phyloP scores from a whole-genome alignment of 2,113 vertebrate genomes.

The Gobiocypris rarus region DNA sequence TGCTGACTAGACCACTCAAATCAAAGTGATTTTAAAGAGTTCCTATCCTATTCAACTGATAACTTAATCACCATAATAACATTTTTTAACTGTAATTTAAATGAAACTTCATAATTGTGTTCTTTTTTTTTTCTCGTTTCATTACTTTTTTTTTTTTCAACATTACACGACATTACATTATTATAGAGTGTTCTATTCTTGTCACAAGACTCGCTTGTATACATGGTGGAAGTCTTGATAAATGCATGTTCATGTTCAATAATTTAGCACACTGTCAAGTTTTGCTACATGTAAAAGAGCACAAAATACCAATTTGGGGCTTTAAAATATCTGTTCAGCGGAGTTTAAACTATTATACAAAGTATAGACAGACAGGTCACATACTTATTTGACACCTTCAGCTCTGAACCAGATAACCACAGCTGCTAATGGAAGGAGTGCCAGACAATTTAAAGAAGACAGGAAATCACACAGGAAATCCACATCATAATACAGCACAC shows the following conservation, averaged over 20 bases:
- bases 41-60: background rate
- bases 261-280: background rate
- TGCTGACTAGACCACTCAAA: background rate
- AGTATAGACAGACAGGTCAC: background rate
- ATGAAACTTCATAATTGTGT: background rate
- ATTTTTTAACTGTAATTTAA: background rate
- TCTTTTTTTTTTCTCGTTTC: no score
- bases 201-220: background rate
- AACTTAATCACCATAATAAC: background rate
- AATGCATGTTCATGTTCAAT: background rate
- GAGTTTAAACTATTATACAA: background rate
- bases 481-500: no score
- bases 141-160: no score
- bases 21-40: background rate
- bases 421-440: background rate
- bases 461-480: conserved; percentile 18
- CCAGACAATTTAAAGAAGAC: background rate
- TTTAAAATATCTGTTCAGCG: background rate
- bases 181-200: no score
- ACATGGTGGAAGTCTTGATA: background rate
- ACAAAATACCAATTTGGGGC: background rate
- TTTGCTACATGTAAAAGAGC: background rate
- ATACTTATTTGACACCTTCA: background rate
- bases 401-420: background rate
- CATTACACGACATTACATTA: no score